These are phyloP conservation scores for Castor canadensis DNA, from an alignment of 2,113 vertebrate genomes.

Conservation along the genomic window DNA sequence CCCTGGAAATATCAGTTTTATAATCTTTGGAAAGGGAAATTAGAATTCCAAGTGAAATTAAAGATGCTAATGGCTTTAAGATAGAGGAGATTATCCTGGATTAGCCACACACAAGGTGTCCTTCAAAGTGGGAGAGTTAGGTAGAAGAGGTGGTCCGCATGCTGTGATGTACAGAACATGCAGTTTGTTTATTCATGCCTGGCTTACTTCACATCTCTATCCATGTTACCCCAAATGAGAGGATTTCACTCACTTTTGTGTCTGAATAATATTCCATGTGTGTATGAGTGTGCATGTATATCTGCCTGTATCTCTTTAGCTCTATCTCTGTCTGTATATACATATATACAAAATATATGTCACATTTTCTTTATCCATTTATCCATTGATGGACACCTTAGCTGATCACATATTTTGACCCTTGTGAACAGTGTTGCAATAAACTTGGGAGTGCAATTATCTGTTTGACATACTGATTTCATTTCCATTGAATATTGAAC, in stretches of 20 bases:
- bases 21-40: neutral
- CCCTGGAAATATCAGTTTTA: no score
- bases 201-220: neutral
- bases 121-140: neutral
- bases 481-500: no score
- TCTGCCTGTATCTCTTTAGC: no score
- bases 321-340: no score
- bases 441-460: no score
- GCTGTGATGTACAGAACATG: neutral
- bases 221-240: neutral
- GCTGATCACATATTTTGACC: no score
- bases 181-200: neutral
- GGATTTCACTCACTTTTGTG: neutral
- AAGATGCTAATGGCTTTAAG: neutral
- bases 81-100: neutral
- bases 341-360: no score
- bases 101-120: neutral
- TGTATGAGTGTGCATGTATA: neutral
- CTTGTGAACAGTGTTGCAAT: no score
- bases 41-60: neutral
- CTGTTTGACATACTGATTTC: no score
- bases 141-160: neutral
- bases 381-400: no score
- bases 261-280: neutral
- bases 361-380: no score